Base-by-base conservation (phyloP, 2,888 invertebrate species). In the Halictus ligatus region DNA sequence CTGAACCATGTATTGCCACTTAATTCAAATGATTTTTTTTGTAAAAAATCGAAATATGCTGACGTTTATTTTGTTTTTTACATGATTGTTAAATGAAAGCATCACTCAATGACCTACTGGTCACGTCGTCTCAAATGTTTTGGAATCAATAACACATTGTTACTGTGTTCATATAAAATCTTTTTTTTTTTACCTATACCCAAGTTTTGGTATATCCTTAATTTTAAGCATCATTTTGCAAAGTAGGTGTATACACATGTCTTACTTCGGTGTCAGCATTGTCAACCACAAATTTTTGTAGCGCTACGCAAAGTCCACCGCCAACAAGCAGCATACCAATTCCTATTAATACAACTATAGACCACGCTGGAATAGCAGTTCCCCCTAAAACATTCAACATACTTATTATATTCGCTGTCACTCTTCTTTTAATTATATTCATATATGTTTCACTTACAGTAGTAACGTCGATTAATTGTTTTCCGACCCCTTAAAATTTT, bases 401-500 rank as follows among this genome's bases (percentile, higher is more conserved):
- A 60, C 7, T 77, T 1, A 21, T 81, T 73, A 10, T 50, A 13
- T 13, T 21, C 13, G 46, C 40, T 50, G 35, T 80, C 13, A 40
- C 13, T 35, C 25, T 15, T 58, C 25, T 5, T 29, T 13, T 13
- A n/a, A 25, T 25, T 50, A 7, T 29, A 12, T 60, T 29, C 60
- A 21, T 78, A 43, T 67, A 81, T 69, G 78, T 76, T 78, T 58
- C 21, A 96, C 98, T 97, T 96, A 98, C 98, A 96, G 93, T 97
- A 97, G 94, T 98, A 98, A 84, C 96, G 96, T 87, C 98, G 96
- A 4, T 97, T 98, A 92, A 98, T 96, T 18, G 98, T 97, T 95
- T 97, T 97, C 88, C 98, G 96, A 80, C 98, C 98, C 92, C 97
- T 96, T 69, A 98, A 96, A 92, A 98, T 97, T 94, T 97, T 98